phyloP scores from a whole-genome alignment of 1,140 invertebrate genomes.

The Zophobas atratus region DNA sequence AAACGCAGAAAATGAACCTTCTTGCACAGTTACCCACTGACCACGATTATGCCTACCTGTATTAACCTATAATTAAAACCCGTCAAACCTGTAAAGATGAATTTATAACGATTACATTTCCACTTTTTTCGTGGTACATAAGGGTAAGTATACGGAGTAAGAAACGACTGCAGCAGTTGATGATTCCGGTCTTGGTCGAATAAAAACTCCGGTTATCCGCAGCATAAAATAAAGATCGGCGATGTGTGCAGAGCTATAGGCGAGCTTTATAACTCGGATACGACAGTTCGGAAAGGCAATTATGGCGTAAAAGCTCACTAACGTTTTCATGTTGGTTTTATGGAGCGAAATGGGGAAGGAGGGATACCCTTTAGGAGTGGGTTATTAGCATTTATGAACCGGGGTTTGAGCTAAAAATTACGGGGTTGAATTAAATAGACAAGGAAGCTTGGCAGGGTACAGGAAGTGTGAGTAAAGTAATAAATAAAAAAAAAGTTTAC shows the following conservation, averaged over 20 bases:
- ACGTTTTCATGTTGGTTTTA: slow-evolving; percentile 52
- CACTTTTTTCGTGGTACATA: neutral
- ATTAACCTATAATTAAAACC: too few relatives aligned
- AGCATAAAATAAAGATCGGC: slow-evolving; percentile 51
- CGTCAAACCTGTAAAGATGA: too few relatives aligned
- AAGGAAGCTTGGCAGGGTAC: too few relatives aligned
- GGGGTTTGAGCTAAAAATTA: too few relatives aligned
- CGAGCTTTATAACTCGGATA: slow-evolving; percentile 56
- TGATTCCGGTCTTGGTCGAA: slow-evolving; percentile 8
- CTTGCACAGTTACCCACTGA: too few relatives aligned
- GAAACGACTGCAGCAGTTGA: neutral
- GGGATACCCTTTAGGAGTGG: slow-evolving; percentile 42
- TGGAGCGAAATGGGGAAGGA: slow-evolving; percentile 47
- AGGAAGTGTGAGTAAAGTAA: too few relatives aligned
- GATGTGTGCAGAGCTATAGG: slow-evolving; percentile 53
- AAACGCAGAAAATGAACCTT: too few relatives aligned
- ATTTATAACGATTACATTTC: too few relatives aligned
- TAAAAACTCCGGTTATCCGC: slow-evolving; percentile 36
- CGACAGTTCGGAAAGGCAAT: slow-evolving; percentile 56
- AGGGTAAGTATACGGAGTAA: too few relatives aligned
- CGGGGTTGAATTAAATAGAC: too few relatives aligned
- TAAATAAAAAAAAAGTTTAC: too few relatives aligned
- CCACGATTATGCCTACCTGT: too few relatives aligned
- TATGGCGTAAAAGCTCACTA: slow-evolving; percentile 58
- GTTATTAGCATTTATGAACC: slow-evolving; percentile 49